Base-by-base conservation (phyloP, 2,888 invertebrate species). In the Scaptomyza tumidula region DNA sequence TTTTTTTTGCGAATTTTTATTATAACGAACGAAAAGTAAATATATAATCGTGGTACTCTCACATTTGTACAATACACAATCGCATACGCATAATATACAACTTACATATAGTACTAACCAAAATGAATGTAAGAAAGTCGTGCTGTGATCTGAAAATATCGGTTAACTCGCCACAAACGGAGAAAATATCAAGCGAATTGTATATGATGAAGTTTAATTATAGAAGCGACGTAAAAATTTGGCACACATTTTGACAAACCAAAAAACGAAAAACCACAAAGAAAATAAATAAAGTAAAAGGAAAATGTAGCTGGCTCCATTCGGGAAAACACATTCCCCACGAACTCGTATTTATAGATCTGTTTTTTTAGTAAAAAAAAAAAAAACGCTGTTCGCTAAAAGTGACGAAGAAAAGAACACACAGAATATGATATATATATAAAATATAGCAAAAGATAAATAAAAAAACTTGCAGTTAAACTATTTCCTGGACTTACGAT, bases 11-110 rank as follows among this genome's bases (percentile, higher is more conserved):
- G 71, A 80, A 79, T 67, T 62, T 71, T 67, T 88, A 79, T 83
- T 88, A 89, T 88, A 87, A 86, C 86, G 85, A 86, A 87, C 85
- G 89, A 86, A 89, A 86, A 87, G 89, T 86, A 86, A 82, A 75
- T 86, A 87, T 86, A 87, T 75, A 66, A 44, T 16, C 14, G 31
- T 41, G 13, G 39, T 19, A 39, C 54, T 55, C 19, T 27, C 46
- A 35, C 53, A 31, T 37, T 39, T 48, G 37, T 19, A 58, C 31
- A 19, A 44, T 41, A 39, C 59, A 50, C 49, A 45, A 44, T 13
- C 45, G n/a, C 50, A 52, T 29, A 64, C 24, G 37, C 49, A 54
- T 50, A 29, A 63, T 19, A 27, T 39, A 46, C 11, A 55, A 43
- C 29, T 50, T 27, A 43, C 48, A 16, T 41, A 52, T 44, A 39